A percentile compares a stretch with the other conserved stretches of the same genome.
These are phyloP conservation scores for Plotosus lineatus DNA, from an alignment of 2,113 vertebrate species.

Conservation along the genomic window DNA sequence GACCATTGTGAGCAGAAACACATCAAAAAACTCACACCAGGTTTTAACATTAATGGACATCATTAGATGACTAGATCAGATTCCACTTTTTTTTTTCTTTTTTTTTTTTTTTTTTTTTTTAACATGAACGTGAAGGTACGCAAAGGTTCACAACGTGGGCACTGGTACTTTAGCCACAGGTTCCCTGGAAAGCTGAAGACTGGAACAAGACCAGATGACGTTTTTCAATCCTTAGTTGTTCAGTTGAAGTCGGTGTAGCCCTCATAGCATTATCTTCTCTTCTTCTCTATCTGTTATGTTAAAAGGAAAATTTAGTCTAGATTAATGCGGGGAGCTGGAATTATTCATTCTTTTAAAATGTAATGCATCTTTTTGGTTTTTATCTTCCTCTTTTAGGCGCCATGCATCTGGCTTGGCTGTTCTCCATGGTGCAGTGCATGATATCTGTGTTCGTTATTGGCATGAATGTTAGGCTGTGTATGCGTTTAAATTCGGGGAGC, in stretches of 20 bases:
- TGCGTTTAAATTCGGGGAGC: slow-evolving; percentile 10
- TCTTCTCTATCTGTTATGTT: neutral
- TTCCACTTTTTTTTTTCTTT: too few relatives aligned
- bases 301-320: neutral
- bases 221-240: neutral
- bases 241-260: neutral
- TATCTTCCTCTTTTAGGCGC: slow-evolving; percentile 40
- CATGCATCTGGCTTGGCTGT: slow-evolving; percentile 67
- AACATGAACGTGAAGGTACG: neutral
- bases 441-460: slow-evolving; percentile 60
- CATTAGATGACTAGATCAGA: neutral
- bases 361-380: neutral
- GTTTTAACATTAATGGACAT: neutral
- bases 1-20: neutral
- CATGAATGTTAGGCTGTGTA: slow-evolving; percentile 66
- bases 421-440: slow-evolving; percentile 63
- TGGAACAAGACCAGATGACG: neutral
- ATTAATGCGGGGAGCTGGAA: neutral
- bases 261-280: slow-evolving; percentile 11
- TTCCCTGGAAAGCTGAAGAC: neutral
- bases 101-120: too few relatives aligned
- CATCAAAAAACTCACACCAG: neutral
- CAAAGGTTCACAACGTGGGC: too few relatives aligned
- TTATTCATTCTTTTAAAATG: neutral
- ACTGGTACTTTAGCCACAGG: too few relatives aligned